Base-by-base conservation (phyloP, 2,888 invertebrate species). In the Acleris holmiana region DNA sequence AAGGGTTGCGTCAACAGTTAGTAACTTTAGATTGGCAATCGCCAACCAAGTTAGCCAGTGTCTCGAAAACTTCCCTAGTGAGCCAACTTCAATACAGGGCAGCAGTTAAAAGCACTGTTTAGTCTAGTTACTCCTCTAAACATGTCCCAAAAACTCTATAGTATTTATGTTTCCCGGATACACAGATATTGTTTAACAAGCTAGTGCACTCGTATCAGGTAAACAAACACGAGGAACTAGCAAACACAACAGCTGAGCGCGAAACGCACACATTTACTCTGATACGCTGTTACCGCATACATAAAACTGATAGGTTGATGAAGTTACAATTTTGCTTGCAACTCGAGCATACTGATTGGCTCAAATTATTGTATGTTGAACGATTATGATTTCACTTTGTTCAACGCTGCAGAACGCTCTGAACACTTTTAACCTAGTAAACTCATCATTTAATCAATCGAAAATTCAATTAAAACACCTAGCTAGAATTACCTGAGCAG, bases 21-120 rank as follows among this genome's bases (percentile, higher is more conserved):
- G 55, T 21, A 65, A 65, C 46, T 65, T 65, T 55, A 60, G 60
- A 65, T 65, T 65, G 65, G 44, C 65, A 55, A 60, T 65, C 55
- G 59, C 49, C 41, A 23, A 17, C 47, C 50, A 59, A 65, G 18
- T 59, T 55, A 48, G 21, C n/a, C 59, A 58, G 35, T 46, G 49
- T 50, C 55, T 55, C 49, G 25, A 21, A 18, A 44, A 65, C 58
- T 65, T 55, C 19, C 44, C 18, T 40, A 50, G 54, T 29, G 44
- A 46, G 21, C 50, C 53, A 47, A 47, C 35, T 19, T 41, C 19
- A 44, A 44, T 13, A 35, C 17, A 44, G 17, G 2, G 6, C 17
- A 44, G 17, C 41, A 19, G 35, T 46, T 15, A 29, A 19, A 8
- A 29, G 2, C 13, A 35, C 35, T 10, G 35, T 35, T 13, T 35